phyloP scores from a whole-genome alignment of 1,140 invertebrate species.

The Drosophila nebulosa region DNA sequence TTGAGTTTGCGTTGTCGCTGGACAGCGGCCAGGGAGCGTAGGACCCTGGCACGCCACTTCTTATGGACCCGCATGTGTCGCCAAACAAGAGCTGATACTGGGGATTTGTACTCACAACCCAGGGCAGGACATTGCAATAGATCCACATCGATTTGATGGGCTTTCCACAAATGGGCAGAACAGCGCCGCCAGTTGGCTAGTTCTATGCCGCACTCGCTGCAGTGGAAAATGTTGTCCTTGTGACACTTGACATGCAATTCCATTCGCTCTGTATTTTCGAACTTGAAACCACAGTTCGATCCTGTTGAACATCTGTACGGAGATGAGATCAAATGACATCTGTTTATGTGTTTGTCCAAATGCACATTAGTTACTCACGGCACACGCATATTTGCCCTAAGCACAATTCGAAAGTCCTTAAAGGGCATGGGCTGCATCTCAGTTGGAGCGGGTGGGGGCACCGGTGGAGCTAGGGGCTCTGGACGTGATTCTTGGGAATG shows the following conservation, averaged over 20 bases:
- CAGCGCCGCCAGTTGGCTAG: conserved; percentile 84
- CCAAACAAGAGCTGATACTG: conserved; percentile 80
- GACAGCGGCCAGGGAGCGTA: conserved; percentile 49
- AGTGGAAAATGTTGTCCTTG: conserved; percentile 80
- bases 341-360: no score
- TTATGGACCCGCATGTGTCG: conserved; percentile 73
- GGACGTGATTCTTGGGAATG: not conserved
- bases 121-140: conserved; percentile 85
- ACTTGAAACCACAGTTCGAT: conserved; percentile 82
- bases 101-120: conserved; percentile 84
- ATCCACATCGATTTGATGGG: conserved; percentile 86
- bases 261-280: conserved; percentile 81
- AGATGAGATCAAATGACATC: not conserved
- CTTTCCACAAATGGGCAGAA: conserved; percentile 86
- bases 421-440: conserved; percentile 65
- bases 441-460: not conserved
- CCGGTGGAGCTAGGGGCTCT: not conserved
- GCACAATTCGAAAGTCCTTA: conserved; percentile 65
- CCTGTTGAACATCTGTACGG: conserved; percentile 81
- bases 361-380: conserved; percentile 24
- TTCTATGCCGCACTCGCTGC: conserved; percentile 82
- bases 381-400: conserved; percentile 47
- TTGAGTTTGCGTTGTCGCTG: conserved; percentile 49
- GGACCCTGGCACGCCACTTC: conserved; percentile 61
- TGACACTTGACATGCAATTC: conserved; percentile 82